Evolutionary conservation across 2,797 vertebrate species (phyloP), one percentile per base, ranked within the genome.

Genomic region (Cyclura pinguis): DNA sequence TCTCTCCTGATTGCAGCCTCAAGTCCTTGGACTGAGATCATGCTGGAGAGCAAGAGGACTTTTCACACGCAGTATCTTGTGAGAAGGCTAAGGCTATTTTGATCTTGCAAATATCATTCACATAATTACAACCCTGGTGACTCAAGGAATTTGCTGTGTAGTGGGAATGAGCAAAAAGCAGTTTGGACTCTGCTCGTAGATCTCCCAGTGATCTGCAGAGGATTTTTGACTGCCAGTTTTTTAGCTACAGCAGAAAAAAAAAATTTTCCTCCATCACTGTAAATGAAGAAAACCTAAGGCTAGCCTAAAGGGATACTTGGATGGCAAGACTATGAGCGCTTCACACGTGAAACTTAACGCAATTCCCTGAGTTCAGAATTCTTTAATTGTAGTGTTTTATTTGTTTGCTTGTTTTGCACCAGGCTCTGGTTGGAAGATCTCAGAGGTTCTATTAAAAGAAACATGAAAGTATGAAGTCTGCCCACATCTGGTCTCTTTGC

Each of bases 21-120:
- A n/a, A 47, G 42, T 86, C 85, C 27, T 47, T n/a, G 47, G 57
- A 20, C 67, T 29, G 29, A 69, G 10, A 69, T 69, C 10, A 5
- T 69, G 27, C 27, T 69, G 67, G 67, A 69, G 32, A 69, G 27
- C 67, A 69, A 69, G 67, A 69, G 7, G 67, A 29, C 67, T 69
- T 69, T 32, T 29, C 27, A 20, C 35, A 76, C 55, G 42, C 38
- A 3, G 55, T 32, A 38, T 77, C 74, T 74, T 62, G 35, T 59
- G 35, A 77, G 85, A 86, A 86, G 85, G 35, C 52, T 59, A 16
- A 64, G 74, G 35, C 74, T 77, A 77, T 35, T 77, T 77, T 62
- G 24, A 38, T 47, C 35, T 77, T 59, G 16, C 22, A 24, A 42
- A 59, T 24, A 74, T 59, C 52, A 2, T 86, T 85, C 50, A 38